Evolutionary conservation across 2,113 vertebrate genomes (phyloP), one percentile per base, ranked within the genome.

Genomic region (Campylorhamphus procurvoides): DNA sequence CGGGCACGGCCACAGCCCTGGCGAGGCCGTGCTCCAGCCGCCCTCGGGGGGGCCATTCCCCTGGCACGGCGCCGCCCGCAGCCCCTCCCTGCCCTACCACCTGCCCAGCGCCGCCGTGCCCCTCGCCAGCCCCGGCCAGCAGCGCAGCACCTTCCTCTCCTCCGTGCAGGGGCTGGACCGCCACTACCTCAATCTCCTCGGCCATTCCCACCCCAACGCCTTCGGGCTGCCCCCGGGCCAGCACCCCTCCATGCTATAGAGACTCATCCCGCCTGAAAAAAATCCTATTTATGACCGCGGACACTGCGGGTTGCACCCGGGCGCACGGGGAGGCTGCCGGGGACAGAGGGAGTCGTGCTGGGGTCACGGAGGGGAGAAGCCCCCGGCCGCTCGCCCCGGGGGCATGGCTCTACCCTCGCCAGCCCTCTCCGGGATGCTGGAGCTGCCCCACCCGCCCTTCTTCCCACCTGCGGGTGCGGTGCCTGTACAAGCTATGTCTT

Each of bases 181-280:
- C 80, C 99, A 99, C 93, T 99, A 99, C 94, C 98, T 99, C 96
- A 99, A 98, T 97, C 98, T 99, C 35, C 97, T 99, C 66, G 98
- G 99, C 47, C 99, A 99, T 95, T 97, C 99, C 20, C 99, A 99
- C 94, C 97, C 98, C 33, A 98, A 98, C 85, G 95, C 98, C 33
- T 99, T 99, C 64, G 98, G 98, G 93, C 96, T 99, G 93, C 99
- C 99, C 97, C 97, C 98, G 23, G 98, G 99, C 50, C 99, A 99
- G 93, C 99, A 99, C 42, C 97, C 98, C 16, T 96, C 95, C 14
- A 98, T 99, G 90, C 97, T 99, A 97, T 99, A 98, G 94, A 62
- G 84, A 89, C 94, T 89, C 44, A 15, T 13, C 20, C 31, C 15
- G 9, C 50, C 42, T 24, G 24, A 46, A 62, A 73, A 31, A 56